Conservation (phyloP, 2,113 vertebrate species). For the Phaetusa simplex region DNA sequence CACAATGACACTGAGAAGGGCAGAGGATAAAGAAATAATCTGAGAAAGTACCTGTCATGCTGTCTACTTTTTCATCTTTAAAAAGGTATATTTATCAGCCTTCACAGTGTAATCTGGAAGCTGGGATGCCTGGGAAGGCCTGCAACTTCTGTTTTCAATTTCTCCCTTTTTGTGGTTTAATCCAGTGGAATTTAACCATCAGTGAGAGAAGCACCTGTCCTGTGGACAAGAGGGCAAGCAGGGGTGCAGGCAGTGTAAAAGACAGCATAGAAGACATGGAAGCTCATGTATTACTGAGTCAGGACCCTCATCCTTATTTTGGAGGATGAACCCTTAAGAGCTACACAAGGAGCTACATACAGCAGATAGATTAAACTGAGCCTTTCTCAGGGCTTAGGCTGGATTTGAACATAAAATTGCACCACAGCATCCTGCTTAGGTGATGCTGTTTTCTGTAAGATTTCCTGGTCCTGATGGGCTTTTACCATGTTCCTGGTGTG, state of each 20-base stretch:
- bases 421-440: neutral
- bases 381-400: neutral
- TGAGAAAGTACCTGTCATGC: neutral
- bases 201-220: neutral
- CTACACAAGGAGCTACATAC: neutral
- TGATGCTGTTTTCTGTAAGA: neutral
- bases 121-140: neutral
- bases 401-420: neutral
- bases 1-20: neutral
- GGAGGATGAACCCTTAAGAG: neutral
- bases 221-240: neutral
- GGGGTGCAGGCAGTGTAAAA: neutral
- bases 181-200: neutral
- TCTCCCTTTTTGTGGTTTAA: neutral
- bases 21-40: slow-evolving; percentile 19
- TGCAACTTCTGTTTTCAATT: neutral
- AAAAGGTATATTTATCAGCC: neutral
- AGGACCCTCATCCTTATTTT: neutral
- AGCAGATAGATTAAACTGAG: neutral
- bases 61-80: neutral
- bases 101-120: neutral
- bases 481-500: neutral
- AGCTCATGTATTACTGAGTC: neutral
- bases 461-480: neutral
- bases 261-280: neutral